phyloP scores from a whole-genome alignment of 1,140 invertebrate genomes.

The Charaxes varanes region DNA sequence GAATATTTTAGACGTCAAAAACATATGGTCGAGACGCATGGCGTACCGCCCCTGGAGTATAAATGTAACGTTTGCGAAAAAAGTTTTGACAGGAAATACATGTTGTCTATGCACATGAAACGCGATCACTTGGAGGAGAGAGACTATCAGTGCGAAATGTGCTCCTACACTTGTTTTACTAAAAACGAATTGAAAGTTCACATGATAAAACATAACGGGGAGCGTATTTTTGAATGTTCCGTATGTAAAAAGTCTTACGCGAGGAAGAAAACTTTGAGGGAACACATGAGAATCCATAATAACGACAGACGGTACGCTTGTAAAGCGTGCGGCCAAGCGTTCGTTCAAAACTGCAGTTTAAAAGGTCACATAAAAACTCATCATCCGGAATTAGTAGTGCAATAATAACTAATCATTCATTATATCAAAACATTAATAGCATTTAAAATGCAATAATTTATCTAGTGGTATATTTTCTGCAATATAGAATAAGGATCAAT shows the following conservation, averaged over 20 bases:
- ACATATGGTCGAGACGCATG: slow-evolving; percentile 46
- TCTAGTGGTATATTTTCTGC: too few relatives aligned
- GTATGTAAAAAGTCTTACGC: slow-evolving; percentile 77
- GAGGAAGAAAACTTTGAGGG: slow-evolving; percentile 76
- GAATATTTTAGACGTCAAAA: slow-evolving; percentile 53
- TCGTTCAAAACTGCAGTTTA: slow-evolving; percentile 35
- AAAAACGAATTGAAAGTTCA: slow-evolving; percentile 64
- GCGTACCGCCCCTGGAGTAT: slow-evolving; percentile 38
- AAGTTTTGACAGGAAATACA: slow-evolving; percentile 41
- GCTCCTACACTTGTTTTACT: slow-evolving; percentile 44
- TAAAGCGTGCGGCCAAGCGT: slow-evolving; percentile 27
- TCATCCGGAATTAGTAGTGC: slow-evolving; percentile 14
- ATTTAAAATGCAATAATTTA: too few relatives aligned
- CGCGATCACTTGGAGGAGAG: slow-evolving; percentile 55
- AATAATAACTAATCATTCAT: neutral
- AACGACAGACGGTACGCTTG: slow-evolving; percentile 33
- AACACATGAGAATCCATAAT: slow-evolving; percentile 29
- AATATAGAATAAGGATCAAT: too few relatives aligned
- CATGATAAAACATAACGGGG: slow-evolving; percentile 80
- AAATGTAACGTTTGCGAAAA: slow-evolving; percentile 58
- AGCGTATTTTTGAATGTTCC: slow-evolving; percentile 71
- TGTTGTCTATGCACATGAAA: slow-evolving; percentile 50
- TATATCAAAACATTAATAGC: too few relatives aligned
- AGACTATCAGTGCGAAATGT: slow-evolving; percentile 32
- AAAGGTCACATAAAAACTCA: slow-evolving; percentile 31